These are phyloP conservation scores for Carapus acus DNA, from an alignment of 2,797 vertebrate species.

Conservation along the genomic window DNA sequence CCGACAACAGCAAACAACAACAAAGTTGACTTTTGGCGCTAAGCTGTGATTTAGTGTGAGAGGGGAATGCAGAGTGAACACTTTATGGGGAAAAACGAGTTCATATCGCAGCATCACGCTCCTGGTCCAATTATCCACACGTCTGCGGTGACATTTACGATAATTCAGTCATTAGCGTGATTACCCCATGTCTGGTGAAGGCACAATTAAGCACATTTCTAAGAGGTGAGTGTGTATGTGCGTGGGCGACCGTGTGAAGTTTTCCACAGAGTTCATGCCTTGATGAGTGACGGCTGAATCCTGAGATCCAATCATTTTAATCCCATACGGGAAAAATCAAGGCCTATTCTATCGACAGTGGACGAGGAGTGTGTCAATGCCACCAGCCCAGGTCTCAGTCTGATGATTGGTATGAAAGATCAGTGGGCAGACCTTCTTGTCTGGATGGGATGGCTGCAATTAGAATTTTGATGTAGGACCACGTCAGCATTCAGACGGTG, in stretches of 20 bases:
- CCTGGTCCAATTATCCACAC: background rate
- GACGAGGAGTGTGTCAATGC: background rate
- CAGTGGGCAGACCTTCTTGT: too few relatives aligned
- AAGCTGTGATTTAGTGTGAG: conserved; percentile 58
- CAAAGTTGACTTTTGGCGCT: conserved; percentile 34
- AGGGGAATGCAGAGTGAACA: conserved; percentile 18
- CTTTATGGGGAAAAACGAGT: conserved; percentile 3
- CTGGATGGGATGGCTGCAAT: too few relatives aligned
- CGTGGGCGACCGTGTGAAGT: conserved; percentile 3
- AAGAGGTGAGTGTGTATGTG: background rate
- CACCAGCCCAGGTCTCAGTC: too few relatives aligned
- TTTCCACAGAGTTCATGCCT: background rate
- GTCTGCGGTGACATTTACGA: background rate
- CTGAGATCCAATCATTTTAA: background rate
- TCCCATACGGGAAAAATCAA: background rate
- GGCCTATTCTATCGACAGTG: background rate
- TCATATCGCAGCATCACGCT: conserved; percentile 1
- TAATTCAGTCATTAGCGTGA: conserved; percentile 3
- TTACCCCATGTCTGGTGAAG: background rate
- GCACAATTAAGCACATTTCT: conserved; percentile 1
- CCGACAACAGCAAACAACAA: conserved; percentile 58
- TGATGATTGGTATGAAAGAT: too few relatives aligned
- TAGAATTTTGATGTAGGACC: too few relatives aligned
- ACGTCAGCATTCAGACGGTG: too few relatives aligned
- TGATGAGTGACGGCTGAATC: conserved; percentile 1